Percentiles rank a stretch among this genome's conserved stretches.
Evolutionary conservation across 1,140 invertebrate species (phyloP).

Genomic region (Drosophila arawakana): DNA sequence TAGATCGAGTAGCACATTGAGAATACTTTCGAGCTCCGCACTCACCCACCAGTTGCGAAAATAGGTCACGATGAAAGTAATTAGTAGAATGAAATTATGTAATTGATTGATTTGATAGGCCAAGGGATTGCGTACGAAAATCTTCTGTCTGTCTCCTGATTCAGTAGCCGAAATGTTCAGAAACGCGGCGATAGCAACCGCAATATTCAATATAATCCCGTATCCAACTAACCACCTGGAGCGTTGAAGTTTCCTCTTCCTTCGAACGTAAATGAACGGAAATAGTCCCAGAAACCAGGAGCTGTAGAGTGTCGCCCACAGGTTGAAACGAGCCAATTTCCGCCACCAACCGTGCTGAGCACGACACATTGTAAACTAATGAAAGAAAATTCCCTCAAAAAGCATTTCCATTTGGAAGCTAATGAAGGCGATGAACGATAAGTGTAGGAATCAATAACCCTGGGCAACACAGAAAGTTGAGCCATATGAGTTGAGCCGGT

Average conservation of each 20-base stretch:
- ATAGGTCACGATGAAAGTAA: slow-evolving; percentile 15
- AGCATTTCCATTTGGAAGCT: too few relatives aligned
- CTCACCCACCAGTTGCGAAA: slow-evolving; percentile 42
- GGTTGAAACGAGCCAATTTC: slow-evolving; percentile 36
- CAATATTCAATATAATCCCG: slow-evolving; percentile 42
- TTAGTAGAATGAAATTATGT: slow-evolving; percentile 3
- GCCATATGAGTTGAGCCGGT: too few relatives aligned
- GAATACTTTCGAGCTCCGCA: neutral
- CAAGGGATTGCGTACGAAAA: slow-evolving; percentile 42
- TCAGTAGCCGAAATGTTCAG: slow-evolving; percentile 27
- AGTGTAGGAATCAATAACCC: slow-evolving; percentile 1
- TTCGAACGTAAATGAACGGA: slow-evolving; percentile 46
- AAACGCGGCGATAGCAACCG: neutral
- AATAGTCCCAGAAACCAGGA: slow-evolving; percentile 59
- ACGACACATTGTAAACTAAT: slow-evolving; percentile 42
- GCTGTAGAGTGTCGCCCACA: slow-evolving; percentile 38
- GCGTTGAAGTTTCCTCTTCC: slow-evolving; percentile 30
- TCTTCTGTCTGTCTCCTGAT: neutral
- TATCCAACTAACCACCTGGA: slow-evolving; percentile 59
- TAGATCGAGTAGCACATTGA: slow-evolving; percentile 42
- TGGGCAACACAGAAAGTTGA: neutral
- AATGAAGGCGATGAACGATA: slow-evolving; percentile 26
- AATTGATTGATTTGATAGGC: slow-evolving; percentile 27
- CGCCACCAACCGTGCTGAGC: slow-evolving; percentile 27
- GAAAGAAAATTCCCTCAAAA: neutral